Evolutionary conservation across 2,113 vertebrate species (phyloP).

Genomic region (Thinocorus orbignyianus): DNA sequence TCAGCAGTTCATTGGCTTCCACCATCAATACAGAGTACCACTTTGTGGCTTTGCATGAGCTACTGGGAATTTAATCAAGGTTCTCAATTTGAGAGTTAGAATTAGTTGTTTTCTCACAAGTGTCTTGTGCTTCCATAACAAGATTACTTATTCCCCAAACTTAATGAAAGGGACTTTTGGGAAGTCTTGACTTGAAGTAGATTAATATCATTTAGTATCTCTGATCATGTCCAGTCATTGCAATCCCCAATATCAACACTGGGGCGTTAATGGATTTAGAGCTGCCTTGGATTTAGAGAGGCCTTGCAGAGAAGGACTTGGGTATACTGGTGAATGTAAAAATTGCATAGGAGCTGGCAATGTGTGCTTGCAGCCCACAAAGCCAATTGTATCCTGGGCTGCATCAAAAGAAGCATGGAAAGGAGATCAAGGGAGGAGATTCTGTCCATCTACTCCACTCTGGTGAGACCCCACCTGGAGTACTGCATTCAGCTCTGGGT

Average conservation of each 20-base stretch:
- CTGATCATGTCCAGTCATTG: not conserved
- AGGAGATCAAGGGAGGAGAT: not conserved
- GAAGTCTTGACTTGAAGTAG: not conserved
- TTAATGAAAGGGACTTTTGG: not conserved
- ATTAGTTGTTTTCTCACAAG: not conserved
- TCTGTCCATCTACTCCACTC: not conserved
- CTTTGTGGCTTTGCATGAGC: rapidly evolving
- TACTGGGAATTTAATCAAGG: not conserved
- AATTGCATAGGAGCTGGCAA: too few species aligned
- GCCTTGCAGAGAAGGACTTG: not conserved
- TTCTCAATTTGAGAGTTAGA: not conserved
- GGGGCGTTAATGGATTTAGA: too few species aligned
- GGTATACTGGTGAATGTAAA: too few species aligned
- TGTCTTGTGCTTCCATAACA: not conserved
- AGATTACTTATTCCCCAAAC: not conserved
- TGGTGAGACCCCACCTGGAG: not conserved
- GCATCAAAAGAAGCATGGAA: not conserved
- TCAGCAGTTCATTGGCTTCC: not conserved
- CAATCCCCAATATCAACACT: too few species aligned
- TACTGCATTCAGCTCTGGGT: not conserved
- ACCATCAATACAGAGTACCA: not conserved
- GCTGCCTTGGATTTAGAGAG: too few species aligned
- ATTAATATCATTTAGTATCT: not conserved
- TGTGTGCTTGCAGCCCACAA: not conserved
- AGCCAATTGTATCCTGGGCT: not conserved